Conservation (phyloP, 1,140 invertebrate species). For the Penaeus chinensis region DNA sequence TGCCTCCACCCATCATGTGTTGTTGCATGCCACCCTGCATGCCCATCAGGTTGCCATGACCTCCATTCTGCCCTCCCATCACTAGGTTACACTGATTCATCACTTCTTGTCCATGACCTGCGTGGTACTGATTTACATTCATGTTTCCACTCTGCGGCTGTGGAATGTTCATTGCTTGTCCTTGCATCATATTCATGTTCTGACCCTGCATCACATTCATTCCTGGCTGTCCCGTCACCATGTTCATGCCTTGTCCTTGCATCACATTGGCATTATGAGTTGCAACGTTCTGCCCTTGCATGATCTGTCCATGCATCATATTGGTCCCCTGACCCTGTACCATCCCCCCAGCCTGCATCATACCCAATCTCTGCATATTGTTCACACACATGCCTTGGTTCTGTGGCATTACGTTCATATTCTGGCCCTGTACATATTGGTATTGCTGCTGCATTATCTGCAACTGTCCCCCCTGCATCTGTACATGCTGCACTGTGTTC, state of each 20-base stretch:
- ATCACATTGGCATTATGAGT: conserved; percentile 47
- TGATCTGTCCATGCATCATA: conserved; percentile 52
- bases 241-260: conserved; percentile 46
- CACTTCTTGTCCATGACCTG: conserved; percentile 40
- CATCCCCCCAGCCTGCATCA: conserved; percentile 49
- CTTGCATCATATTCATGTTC: conserved; percentile 40
- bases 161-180: conserved; percentile 44
- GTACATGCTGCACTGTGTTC: conserved; percentile 56
- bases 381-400: conserved; percentile 41
- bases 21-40: conserved; percentile 22
- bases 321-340: conserved; percentile 52
- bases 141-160: conserved; percentile 46
- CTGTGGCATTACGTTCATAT: conserved; percentile 49
- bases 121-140: conserved; percentile 48
- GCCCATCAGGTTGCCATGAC: conserved; percentile 30
- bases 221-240: conserved; percentile 46
- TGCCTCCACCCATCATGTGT: conserved; percentile 33
- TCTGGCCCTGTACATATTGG: conserved; percentile 51
- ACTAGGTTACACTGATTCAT: conserved; percentile 45
- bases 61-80: conserved; percentile 34
- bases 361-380: conserved; percentile 36
- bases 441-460: conserved; percentile 58
- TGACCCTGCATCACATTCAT: conserved; percentile 48
- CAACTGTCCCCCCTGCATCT: conserved; percentile 55
- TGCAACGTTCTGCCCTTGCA: conserved; percentile 51